Conservation (phyloP, 2,113 vertebrate species). For the Salvator merianae region DNA sequence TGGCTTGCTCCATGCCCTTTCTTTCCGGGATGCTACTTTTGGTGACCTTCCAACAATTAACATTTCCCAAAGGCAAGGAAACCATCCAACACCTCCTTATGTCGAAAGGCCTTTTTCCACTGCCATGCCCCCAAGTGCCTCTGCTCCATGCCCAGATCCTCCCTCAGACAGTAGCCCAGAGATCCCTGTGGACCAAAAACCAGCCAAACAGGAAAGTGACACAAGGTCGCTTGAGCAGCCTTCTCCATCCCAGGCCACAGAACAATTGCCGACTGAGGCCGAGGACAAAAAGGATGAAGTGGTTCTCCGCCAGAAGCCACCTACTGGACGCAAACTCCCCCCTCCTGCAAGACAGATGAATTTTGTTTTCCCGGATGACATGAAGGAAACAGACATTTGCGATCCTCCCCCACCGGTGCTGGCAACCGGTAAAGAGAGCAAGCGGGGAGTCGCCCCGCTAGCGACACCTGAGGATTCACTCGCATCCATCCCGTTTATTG, state of each 20-base stretch:
- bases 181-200: conserved; percentile 40
- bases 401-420: conserved; percentile 50
- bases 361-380: conserved; percentile 82
- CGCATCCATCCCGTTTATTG: conserved; percentile 96
- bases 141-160: background rate
- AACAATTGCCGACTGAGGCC: conserved; percentile 68
- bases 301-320: conserved; percentile 91
- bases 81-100: conserved; percentile 29
- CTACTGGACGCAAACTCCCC: conserved; percentile 83
- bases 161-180: accelerated
- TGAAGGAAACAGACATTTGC: conserved; percentile 73
- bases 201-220: conserved; percentile 71
- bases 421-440: conserved; percentile 54
- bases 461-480: conserved; percentile 88
- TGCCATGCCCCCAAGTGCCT: background rate
- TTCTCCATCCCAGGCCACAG: background rate
- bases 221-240: background rate
- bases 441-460: conserved; percentile 75
- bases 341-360: conserved; percentile 81
- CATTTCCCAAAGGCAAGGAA: conserved; percentile 52
- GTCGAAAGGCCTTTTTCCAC: conserved; percentile 22
- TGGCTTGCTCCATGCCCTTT: conserved; percentile 89
- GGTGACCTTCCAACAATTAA: conserved; percentile 84
- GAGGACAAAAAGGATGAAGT: conserved; percentile 81
- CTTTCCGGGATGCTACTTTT: conserved; percentile 89